Evolutionary conservation across 2,797 vertebrate species (phyloP), one percentile per base, ranked within the genome.

Genomic region (Serranus cabrilla): DNA sequence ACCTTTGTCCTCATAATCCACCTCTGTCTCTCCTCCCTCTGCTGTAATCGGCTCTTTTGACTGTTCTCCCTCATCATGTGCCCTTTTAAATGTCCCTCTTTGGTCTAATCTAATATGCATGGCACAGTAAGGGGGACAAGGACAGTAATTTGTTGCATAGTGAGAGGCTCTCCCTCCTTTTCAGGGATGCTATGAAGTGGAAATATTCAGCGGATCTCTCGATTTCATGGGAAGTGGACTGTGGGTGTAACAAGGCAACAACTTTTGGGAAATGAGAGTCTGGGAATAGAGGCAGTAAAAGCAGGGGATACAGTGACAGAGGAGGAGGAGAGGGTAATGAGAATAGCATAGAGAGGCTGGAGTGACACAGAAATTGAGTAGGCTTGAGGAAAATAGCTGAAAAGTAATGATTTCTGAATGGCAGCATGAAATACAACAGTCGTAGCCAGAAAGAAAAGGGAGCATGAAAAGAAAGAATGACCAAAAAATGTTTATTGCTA

Each of bases 101-200:
- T 76, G 75, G 76, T 78, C 63, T 80, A 49, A 86, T 90, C 84
- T 83, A 65, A 79, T 81, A 89, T 87, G 86, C 85, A 82, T 25
- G 70, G 61, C 71, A 62, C 80, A 72, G 88, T 67, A 37, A 65
- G 71, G 23, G 68, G 76, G 56, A 43, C 14, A 23, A 49, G 82
- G 83, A 82, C 62, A 18, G 60, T 34, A 60, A 85, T 82, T 81
- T 87, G 79, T 71, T 50, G 18, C 43, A 73, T 68, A 42, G 81
- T 54, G 42, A 11, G 57, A 46, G 42, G 68, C 69, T 46, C n/a
- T 49, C 54, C 43, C 49, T 62, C 51, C 54, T 40, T 66, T 39
- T 11, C 23, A 8, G 17, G 69, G 76, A 70, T 40, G 69, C 45
- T 23, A 43, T 25, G 27, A 50, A 50, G 34, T 34, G 59, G 62